Conservation (phyloP, 2,113 vertebrate genomes). For the Collichthys lucidus region DNA sequence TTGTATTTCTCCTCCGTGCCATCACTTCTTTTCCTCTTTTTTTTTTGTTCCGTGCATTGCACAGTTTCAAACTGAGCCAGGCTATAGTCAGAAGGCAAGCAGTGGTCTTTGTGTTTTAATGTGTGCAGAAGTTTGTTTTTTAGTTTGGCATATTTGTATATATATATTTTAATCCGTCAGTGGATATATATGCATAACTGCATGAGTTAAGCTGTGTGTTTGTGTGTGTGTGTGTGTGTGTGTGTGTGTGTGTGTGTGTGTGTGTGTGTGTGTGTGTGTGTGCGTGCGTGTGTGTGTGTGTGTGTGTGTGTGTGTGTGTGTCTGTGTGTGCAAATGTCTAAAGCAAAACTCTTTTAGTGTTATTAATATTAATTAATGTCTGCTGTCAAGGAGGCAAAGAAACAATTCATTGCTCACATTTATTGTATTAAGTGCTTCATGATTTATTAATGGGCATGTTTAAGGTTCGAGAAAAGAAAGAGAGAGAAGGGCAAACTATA, state of each 20-base stretch:
- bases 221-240: constrained; percentile 1
- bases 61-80: constrained; percentile 48
- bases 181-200: background rate
- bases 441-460: constrained; percentile 80
- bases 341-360: constrained; percentile 60
- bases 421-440: constrained; percentile 76
- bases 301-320: background rate
- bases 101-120: background rate
- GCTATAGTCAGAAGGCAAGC: constrained; percentile 15
- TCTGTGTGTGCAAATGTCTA: constrained; percentile 14
- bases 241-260: constrained; percentile 11
- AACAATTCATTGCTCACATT: constrained; percentile 79
- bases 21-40: background rate
- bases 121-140: background rate
- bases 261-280: background rate
- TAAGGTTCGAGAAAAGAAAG: constrained; percentile 59
- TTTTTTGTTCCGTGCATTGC: background rate
- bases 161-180: background rate
- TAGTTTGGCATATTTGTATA: background rate
- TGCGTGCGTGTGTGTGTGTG: constrained; percentile 12
- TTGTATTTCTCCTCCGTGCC: constrained; percentile 3
- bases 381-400: constrained; percentile 73
- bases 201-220: background rate
- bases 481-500: constrained; percentile 47
- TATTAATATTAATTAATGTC: constrained; percentile 84